These are phyloP conservation scores for Oceanites oceanicus DNA, from an alignment of 2,113 vertebrate species.

Conservation along the genomic window DNA sequence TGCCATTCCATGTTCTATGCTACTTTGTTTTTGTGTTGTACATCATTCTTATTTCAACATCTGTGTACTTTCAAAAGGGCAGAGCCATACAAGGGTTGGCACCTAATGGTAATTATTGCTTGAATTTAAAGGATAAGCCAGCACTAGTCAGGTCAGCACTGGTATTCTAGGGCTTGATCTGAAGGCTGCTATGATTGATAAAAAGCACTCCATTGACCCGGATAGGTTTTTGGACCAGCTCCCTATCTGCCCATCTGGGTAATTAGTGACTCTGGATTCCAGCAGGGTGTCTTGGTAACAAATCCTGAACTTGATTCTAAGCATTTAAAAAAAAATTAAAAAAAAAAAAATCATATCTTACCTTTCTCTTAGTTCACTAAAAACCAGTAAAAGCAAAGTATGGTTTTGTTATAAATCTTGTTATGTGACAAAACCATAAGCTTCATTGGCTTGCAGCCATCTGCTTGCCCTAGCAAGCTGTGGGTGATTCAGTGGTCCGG, in stretches of 20 bases:
- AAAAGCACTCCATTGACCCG: background rate
- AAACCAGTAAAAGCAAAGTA: background rate
- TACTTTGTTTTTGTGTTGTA: accelerated
- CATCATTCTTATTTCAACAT: accelerated
- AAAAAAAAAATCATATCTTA: background rate
- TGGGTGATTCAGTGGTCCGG: background rate
- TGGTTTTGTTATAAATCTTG: background rate
- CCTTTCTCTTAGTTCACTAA: background rate
- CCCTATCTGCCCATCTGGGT: background rate
- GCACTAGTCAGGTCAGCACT: background rate
- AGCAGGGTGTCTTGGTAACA: background rate
- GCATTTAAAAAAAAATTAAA: background rate
- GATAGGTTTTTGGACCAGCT: background rate
- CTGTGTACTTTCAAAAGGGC: background rate
- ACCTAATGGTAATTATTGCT: background rate
- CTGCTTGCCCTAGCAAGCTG: background rate
- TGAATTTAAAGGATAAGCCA: background rate
- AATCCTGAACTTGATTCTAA: background rate
- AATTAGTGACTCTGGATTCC: background rate
- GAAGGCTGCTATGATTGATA: accelerated
- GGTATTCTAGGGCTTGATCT: background rate
- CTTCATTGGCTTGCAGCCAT: background rate
- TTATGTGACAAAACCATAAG: too few species aligned
- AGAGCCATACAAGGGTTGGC: accelerated
- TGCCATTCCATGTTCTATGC: background rate